Evolutionary conservation across 2,113 vertebrate species (phyloP).

Genomic region (Carettochelys insculpta): DNA sequence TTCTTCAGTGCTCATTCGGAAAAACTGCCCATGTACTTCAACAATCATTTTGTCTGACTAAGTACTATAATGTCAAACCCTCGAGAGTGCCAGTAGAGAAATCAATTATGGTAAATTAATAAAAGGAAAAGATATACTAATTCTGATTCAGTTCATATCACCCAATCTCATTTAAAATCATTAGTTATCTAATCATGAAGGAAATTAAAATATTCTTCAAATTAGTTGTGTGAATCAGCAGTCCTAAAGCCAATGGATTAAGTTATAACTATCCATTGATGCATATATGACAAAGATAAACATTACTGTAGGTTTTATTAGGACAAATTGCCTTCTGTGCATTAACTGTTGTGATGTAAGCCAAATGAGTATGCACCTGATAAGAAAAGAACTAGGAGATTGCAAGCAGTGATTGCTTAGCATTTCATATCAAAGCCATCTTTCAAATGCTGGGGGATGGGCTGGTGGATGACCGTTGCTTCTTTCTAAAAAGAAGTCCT

Average conservation of each 20-base stretch:
- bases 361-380: not conserved
- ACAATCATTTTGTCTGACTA: constrained; percentile 33
- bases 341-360: not conserved
- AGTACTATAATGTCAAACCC: constrained; percentile 4
- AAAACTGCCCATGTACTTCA: constrained; percentile 40
- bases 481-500: not conserved
- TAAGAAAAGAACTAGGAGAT: not conserved
- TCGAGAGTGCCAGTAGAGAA: constrained; percentile 44
- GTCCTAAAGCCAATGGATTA: not conserved
- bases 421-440: not conserved
- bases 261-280: constrained; percentile 26
- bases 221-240: constrained; percentile 66
- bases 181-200: constrained; percentile 66
- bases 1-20: constrained; percentile 4
- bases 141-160: constrained; percentile 34
- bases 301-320: constrained; percentile 8
- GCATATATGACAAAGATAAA: not conserved
- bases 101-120: constrained; percentile 64
- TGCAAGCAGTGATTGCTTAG: not conserved
- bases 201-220: constrained; percentile 66
- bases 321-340: not conserved
- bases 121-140: not conserved
- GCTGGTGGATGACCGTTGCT: not conserved
- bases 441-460: not conserved
- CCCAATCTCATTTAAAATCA: constrained; percentile 50